Base-by-base conservation (phyloP, 2,888 invertebrate genomes). In the Selenia dentaria region DNA sequence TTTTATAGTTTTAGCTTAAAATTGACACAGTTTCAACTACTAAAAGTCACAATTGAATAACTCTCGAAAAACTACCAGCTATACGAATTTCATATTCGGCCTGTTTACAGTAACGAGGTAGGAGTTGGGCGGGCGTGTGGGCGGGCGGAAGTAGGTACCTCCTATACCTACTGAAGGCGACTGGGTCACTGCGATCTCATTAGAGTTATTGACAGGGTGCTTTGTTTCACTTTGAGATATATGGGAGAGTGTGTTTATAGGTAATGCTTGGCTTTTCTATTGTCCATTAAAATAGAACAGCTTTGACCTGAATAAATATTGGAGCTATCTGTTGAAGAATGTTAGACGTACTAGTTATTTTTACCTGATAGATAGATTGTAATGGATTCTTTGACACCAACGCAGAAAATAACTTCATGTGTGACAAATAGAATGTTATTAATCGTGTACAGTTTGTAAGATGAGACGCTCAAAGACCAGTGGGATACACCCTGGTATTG, bases 131-230 rank as follows among this genome's bases (percentile, higher is more conserved):
- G 54, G 54, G 40, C 45, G 50, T 32, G 44, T 51, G 52, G 59
- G 54, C 51, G 59, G 61, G 51, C 55, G 57, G 55, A 53, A 55
- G 48, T 52, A 40, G 41, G 49, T 49, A 48, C 56, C 50, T 59
- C 42, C 50, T 49, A 40, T 52, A 56, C 52, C 48, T 52, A 49
- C 45, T 36, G 18, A 29, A 25, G 31, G 2, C 34, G 42, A 45
- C 43, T 46, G 51, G 54, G 57, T 57, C 54, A 54, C 42, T 46
- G 44, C 24, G 38, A 51, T 45, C 45, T 50, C 45, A 54, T 54
- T 54, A 54, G 16, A 48, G 41, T 54, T 54, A 51, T 54, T 49
- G 51, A 51, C 51, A 32, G 36, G 18, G 37, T 47, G 44, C 44
- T 51, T 51, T 51, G 51, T 54, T 41, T 48, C 37, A 34, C 28